phyloP scores from a whole-genome alignment of 2,113 vertebrate genomes.

The Macquaria ambigua region DNA sequence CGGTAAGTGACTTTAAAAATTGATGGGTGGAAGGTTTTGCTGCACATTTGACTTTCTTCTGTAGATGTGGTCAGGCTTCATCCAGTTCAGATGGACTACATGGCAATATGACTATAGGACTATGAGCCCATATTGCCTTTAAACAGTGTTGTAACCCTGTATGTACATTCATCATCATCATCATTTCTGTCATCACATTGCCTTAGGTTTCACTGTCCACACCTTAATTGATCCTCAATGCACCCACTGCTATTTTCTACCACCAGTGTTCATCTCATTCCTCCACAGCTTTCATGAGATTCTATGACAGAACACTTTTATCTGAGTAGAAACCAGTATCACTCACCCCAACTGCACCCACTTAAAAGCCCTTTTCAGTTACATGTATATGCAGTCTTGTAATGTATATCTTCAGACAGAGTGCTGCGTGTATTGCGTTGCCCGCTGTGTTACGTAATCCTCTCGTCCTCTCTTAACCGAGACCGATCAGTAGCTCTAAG shows the following conservation, averaged over 20 bases:
- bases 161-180: background rate
- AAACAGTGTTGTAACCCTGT: background rate
- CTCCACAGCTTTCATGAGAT: conserved; percentile 8
- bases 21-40: too few relatives aligned
- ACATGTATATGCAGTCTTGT: background rate
- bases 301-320: background rate
- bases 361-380: conserved; percentile 59
- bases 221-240: background rate
- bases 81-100: background rate
- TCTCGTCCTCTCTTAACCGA: conserved; percentile 49
- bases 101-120: background rate
- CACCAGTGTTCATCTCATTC: background rate
- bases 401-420: conserved; percentile 38
- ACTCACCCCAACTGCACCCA: background rate
- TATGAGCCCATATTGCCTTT: background rate
- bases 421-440: conserved; percentile 32
- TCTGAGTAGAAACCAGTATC: conserved; percentile 8
- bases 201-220: background rate
- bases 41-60: background rate
- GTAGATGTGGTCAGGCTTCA: background rate
- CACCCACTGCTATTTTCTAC: conserved; percentile 2
- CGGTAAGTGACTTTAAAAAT: too few relatives aligned
- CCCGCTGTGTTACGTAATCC: conserved; percentile 61
- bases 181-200: background rate
- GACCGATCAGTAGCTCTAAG: conserved; percentile 57